Evolutionary conservation across 1,140 invertebrate species (phyloP).

Genomic region (Caenorhabditis inopinata): DNA sequence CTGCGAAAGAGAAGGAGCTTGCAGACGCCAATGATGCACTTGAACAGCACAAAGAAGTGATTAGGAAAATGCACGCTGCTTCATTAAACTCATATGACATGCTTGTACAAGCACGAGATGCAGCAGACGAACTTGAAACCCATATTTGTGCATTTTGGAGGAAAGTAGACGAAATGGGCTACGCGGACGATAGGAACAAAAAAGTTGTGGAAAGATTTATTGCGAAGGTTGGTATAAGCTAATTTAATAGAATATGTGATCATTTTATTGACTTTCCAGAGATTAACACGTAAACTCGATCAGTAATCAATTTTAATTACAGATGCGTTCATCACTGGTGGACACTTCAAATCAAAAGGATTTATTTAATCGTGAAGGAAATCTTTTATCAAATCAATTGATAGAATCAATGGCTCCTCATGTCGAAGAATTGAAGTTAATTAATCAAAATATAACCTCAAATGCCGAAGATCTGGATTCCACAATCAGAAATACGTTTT

Average conservation of each 20-base stretch:
- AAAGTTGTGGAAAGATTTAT: too few relatives aligned
- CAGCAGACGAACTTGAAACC: not conserved
- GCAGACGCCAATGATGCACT: not conserved
- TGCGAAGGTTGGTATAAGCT: too few relatives aligned
- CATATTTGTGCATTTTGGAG: not conserved
- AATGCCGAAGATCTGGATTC: not conserved
- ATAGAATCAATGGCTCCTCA: not conserved
- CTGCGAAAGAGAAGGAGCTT: not conserved
- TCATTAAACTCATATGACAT: not conserved
- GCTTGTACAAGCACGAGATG: not conserved
- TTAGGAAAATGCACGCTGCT: not conserved
- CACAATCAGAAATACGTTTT: not conserved
- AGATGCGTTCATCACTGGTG: not conserved
- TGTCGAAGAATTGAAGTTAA: not conserved
- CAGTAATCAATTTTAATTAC: not conserved
- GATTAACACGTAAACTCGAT: too few relatives aligned
- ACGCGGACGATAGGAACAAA: not conserved
- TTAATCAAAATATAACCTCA: not conserved
- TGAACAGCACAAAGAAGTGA: not conserved
- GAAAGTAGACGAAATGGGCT: not conserved
- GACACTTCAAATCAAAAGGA: not conserved
- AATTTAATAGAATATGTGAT: too few relatives aligned
- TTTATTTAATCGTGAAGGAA: not conserved
- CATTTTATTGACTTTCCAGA: too few relatives aligned
- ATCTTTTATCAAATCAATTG: not conserved